Evolutionary conservation across 2,888 invertebrate genomes (phyloP), one percentile per base, ranked within the genome.

Genomic region (Amphipyra berbera): DNA sequence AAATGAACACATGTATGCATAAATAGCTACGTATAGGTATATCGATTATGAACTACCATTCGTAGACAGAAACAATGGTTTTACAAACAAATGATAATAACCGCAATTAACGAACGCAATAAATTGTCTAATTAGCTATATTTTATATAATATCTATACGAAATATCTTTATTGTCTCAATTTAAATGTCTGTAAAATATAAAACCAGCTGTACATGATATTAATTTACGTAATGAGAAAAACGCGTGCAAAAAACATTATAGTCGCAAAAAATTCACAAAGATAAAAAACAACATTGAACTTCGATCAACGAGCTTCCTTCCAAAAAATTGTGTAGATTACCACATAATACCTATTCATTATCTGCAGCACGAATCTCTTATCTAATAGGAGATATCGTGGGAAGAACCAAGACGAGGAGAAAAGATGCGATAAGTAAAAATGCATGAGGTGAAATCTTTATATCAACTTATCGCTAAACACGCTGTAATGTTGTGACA

Each of bases 301-400:
- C n/a, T n/a, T n/a, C n/a, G n/a, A n/a, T n/a, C n/a, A n/a, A n/a
- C n/a, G n/a, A 68, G 14, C 27, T 33, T 9, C 42, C 53, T n/a
- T 55, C 15, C 42, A 45, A 55, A 69, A 67, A 68, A 41, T 21
- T 61, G 45, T 65, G 12, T 61, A 58, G 55, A 53, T 72, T 58
- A 56, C 55, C 47, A 49, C 59, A 54, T 61, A 61, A 68, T 77
- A 54, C 45, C 45, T 68, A 37, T 58, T 53, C 54, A 68, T 79
- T 76, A 85, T 87, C 82, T 78, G 48, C 65, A 61, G 66, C 73
- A 78, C 74, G 72, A 76, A 84, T 84, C 78, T 78, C 50, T 46
- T 69, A 70, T 69, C 62, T 53, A 42, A 52, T 58, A 65, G 61
- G 61, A 69, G 73, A 74, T 67, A 77, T 59, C 85, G 85, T 87